Base-by-base conservation (phyloP, 1,140 invertebrate genomes). In the Drosophila baimaii region DNA sequence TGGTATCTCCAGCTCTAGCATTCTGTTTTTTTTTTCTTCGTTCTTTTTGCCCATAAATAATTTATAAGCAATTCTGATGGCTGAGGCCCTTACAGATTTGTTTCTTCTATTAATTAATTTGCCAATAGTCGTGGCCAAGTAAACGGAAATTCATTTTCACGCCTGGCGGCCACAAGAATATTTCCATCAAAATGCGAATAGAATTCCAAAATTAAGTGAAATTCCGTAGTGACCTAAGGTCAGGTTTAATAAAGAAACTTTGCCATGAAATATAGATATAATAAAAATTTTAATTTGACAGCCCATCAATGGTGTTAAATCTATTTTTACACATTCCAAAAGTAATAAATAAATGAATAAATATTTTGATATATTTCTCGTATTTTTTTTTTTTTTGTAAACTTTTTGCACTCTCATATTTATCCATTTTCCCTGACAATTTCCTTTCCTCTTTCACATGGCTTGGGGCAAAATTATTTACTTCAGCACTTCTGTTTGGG, bases 401-500 rank as follows among this genome's bases (percentile, higher is more conserved):
- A 25, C 8, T 8, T 17, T 41, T 17, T 23, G 17, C 0, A 2
- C 19, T 21, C 33, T 19, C 10, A 21, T 33, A 33, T 25, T 25
- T n/a, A 3, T 9, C 15, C 21, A n/a, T 17, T 27, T 27, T 39
- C 15, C 3, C 2, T 15, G 17, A 19, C 12, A n/a, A 37, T 54
- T 66, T 27, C 3, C 29, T 21, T 43, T n/a, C n/a, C n/a, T 5
- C 8, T 13, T 27, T 29, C 12, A 33, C 54, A 39, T 46, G 0
- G 23, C 31, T 25, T 15, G 2, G 39, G n/a, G 39, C 23, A n/a
- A 12, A 57, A 31, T 47, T 47, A 47, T 43, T 70, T 47, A 70
- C 66, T 68, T 70, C 63, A 71, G 56, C 68, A 71, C 68, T 71
- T 71, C 51, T 71, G 39, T 57, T 54, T 31, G 64, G 29, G 49